Conservation (phyloP, 2,113 vertebrate species). For the Indicator indicator region DNA sequence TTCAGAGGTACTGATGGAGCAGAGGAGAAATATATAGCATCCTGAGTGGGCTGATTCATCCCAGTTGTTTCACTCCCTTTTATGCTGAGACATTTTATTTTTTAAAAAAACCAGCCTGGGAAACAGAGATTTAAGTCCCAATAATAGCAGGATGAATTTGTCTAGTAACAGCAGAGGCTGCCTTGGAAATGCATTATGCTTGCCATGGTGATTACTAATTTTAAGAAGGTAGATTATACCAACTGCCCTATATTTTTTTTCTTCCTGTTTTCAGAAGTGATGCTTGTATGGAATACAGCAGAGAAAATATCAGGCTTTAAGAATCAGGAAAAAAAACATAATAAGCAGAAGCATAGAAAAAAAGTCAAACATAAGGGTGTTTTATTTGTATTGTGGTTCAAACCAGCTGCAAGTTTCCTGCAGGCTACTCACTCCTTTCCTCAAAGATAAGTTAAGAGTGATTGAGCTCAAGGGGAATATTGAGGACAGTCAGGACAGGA, state of each 20-base stretch:
- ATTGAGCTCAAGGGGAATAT: not conserved
- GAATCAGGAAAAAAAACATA: not conserved
- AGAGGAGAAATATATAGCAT: slow-evolving; percentile 4
- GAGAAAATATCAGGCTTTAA: slow-evolving; percentile 20
- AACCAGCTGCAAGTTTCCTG: not conserved
- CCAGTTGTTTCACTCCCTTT: slow-evolving; percentile 23
- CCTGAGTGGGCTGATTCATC: slow-evolving; percentile 25
- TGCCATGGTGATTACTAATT: not conserved
- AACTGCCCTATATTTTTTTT: slow-evolving; percentile 14
- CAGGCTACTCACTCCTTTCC: not conserved
- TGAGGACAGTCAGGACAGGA: not conserved
- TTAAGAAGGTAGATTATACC: slow-evolving; percentile 22
- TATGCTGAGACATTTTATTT: slow-evolving; percentile 36
- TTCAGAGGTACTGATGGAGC: slow-evolving; percentile 7
- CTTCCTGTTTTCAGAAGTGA: not conserved
- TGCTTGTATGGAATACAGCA: not conserved
- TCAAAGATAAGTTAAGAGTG: not conserved
- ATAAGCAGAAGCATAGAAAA: not conserved
- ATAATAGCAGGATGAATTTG: slow-evolving; percentile 23
- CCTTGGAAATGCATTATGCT: slow-evolving; percentile 17
- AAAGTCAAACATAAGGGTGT: not conserved
- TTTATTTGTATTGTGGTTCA: not conserved
- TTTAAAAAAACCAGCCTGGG: slow-evolving; percentile 20
- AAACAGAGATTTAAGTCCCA: slow-evolving; percentile 33
- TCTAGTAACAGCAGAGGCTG: slow-evolving; percentile 12